phyloP scores from a whole-genome alignment of 2,797 vertebrate species.

The Gymnopithys bicolor region DNA sequence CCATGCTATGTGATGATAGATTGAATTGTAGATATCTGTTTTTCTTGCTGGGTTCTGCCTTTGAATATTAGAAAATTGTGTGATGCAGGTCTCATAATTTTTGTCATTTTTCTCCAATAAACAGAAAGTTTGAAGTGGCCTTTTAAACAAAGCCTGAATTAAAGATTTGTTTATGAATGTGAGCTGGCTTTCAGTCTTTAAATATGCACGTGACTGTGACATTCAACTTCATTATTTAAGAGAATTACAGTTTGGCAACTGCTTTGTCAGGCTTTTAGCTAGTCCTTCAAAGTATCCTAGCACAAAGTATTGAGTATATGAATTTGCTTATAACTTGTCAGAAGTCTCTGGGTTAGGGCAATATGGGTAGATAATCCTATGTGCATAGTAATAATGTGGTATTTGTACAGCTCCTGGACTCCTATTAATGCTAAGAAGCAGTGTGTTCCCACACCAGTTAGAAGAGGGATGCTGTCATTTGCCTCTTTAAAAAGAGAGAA shows the following conservation, averaged over 20 bases:
- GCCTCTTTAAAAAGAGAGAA: not conserved
- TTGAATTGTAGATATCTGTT: not conserved
- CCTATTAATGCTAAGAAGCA: not conserved
- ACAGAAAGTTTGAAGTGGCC: not conserved
- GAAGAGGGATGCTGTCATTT: not conserved
- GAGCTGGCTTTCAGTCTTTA: not conserved
- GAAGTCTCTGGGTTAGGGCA: not conserved
- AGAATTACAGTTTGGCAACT: not conserved
- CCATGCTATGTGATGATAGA: not conserved
- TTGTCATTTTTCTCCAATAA: not conserved
- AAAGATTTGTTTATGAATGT: not conserved
- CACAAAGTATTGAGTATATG: not conserved
- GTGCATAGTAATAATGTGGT: not conserved
- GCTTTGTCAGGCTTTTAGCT: not conserved
- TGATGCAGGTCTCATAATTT: not conserved
- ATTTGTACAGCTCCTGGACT: not conserved
- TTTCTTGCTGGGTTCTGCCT: not conserved
- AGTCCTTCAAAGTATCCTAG: not conserved
- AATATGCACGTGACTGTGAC: not conserved
- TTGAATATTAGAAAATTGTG: not conserved
- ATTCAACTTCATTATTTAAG: not conserved
- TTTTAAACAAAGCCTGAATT: not conserved
- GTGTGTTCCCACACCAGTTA: not conserved
- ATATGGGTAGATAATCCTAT: not conserved
- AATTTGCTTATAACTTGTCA: not conserved